Conservation (phyloP, 2,113 vertebrate species). For the Dicaeum eximium region DNA sequence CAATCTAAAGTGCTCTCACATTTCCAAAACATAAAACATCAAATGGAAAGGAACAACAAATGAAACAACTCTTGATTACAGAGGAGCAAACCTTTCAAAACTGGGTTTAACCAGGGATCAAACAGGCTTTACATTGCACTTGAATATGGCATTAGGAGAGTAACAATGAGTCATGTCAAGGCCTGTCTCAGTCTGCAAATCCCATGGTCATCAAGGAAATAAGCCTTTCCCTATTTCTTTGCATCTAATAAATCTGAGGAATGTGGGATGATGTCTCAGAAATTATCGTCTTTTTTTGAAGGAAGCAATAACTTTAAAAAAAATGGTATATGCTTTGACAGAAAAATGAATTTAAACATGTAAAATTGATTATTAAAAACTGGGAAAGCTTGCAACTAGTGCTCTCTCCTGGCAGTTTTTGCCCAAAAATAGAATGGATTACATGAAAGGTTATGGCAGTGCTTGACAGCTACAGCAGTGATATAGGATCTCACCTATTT, state of each 20-base stretch:
- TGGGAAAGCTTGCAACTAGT: neutral
- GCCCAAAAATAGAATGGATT: neutral
- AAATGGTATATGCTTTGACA: neutral
- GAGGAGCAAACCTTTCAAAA: neutral
- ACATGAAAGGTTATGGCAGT: neutral
- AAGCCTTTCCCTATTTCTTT: neutral
- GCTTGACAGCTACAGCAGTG: neutral
- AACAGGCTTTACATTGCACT: neutral
- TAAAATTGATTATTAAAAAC: neutral
- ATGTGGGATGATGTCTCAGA: neutral
- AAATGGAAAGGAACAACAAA: neutral
- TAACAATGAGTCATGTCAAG: neutral
- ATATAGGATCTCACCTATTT: neutral
- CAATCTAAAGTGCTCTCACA: neutral
- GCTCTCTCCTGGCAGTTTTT: neutral
- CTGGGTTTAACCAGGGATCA: neutral
- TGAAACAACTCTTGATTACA: neutral
- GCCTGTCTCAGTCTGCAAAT: neutral
- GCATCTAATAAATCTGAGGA: neutral
- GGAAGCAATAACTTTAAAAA: neutral
- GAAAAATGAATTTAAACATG: neutral
- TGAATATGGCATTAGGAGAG: neutral
- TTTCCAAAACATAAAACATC: neutral
- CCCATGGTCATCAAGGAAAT: neutral
- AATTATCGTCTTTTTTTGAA: neutral